These are phyloP conservation scores for Thalassophryne amazonica DNA, from an alignment of 2,797 vertebrate genomes.

Conservation along the genomic window DNA sequence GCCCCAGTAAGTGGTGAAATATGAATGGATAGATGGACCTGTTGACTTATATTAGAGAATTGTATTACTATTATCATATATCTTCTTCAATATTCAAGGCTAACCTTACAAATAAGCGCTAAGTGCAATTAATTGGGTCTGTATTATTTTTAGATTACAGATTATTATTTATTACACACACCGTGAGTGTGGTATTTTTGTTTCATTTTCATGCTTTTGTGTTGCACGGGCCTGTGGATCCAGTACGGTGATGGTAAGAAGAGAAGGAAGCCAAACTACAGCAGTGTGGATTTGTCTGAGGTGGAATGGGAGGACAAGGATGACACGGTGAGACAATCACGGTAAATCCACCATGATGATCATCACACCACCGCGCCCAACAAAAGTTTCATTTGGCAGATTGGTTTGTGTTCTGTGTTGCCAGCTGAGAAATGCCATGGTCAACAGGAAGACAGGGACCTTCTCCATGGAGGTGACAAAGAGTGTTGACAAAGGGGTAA, in stretches of 20 bases:
- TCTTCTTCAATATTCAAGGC: no score
- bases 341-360: not conserved
- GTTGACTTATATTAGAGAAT: no score
- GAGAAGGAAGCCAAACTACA: constrained; percentile 94
- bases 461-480: constrained; percentile 99
- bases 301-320: constrained; percentile 98
- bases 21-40: no score
- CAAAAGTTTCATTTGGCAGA: not conserved
- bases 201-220: constrained; percentile 2
- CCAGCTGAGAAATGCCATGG: constrained; percentile 96
- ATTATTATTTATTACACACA: no score
- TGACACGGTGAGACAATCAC: constrained; percentile 68
- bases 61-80: no score
- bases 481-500: constrained; percentile 98
- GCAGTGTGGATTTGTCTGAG: constrained; percentile 96
- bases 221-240: constrained; percentile 19
- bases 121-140: no score
- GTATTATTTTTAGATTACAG: no score
- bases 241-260: constrained; percentile 96
- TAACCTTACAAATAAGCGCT: no score
- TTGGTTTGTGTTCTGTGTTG: constrained; percentile 36
- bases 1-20: no score
- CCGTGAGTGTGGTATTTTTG: not conserved
- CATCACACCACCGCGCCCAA: not conserved
- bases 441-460: constrained; percentile 94